phyloP scores from a whole-genome alignment of 2,888 invertebrate species.

The Parnassius mnemosyne region DNA sequence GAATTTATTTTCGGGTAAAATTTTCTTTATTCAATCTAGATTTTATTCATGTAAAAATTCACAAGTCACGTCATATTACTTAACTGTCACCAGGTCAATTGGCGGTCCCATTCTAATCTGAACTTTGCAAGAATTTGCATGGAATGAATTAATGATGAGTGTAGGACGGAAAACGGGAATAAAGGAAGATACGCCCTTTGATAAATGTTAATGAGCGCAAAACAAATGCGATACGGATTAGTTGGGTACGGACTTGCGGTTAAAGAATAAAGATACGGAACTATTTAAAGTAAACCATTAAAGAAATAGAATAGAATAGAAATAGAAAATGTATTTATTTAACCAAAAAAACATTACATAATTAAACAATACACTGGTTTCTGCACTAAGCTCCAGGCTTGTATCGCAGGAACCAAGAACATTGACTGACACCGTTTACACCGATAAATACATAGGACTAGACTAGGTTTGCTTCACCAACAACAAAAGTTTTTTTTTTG shows the following conservation, averaged over 20 bases:
- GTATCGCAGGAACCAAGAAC: no score
- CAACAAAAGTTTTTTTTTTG: no score
- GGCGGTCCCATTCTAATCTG: constrained; percentile 4
- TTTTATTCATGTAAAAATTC: background rate
- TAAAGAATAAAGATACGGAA: background rate
- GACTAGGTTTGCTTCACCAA: no score
- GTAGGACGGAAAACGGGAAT: constrained; percentile 5
- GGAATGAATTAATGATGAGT: constrained; percentile 14
- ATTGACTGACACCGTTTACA: no score
- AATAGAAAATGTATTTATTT: no score
- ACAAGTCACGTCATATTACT: background rate
- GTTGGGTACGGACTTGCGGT: background rate
- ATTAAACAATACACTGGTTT: no score
- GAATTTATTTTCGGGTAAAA: no score
- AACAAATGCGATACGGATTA: constrained; percentile 3
- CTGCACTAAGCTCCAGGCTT: no score
- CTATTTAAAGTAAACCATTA: background rate
- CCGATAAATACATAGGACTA: no score
- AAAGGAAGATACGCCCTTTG: constrained; percentile 2
- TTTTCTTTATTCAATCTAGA: no score
- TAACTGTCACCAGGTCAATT: constrained; percentile 6
- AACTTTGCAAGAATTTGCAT: constrained; percentile 14
- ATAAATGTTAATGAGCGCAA: constrained; percentile 8
- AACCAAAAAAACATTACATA: no score
- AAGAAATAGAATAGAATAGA: no score